Evolutionary conservation across 23 tunicate species (phyloP).

Genomic region (Halocynthia roretzi): DNA sequence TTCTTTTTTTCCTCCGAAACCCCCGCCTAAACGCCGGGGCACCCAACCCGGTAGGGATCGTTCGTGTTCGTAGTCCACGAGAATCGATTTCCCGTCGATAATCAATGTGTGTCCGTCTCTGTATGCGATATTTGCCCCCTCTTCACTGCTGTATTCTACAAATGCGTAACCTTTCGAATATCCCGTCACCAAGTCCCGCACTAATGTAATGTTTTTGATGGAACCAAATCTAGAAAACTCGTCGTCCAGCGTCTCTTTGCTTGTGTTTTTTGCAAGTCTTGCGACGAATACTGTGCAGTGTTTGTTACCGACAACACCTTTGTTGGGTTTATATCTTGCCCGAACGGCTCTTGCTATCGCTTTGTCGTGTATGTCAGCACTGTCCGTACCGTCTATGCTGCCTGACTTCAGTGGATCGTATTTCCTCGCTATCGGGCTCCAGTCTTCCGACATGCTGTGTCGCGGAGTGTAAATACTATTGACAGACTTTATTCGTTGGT

Average conservation of each 20-base stretch:
- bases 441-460: conserved; percentile 5
- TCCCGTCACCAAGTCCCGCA: conserved; percentile 75
- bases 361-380: conserved; percentile 52
- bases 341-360: conserved; percentile 55
- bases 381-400: conserved; percentile 72
- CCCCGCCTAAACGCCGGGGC: conserved; percentile 82
- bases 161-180: conserved; percentile 72
- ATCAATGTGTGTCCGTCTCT: conserved; percentile 31
- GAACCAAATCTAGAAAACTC: conserved; percentile 55
- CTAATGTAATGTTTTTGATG: conserved; percentile 42
- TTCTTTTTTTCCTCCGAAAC: conserved; percentile 93
- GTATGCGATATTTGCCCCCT: conserved; percentile 27
- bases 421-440: conserved; percentile 42
- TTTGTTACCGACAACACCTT: conserved; percentile 37
- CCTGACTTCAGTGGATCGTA: conserved; percentile 83
- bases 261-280: conserved; percentile 43
- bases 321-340: conserved; percentile 46
- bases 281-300: conserved; percentile 65
- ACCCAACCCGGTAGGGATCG: conserved; percentile 76
- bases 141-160: conserved; percentile 37
- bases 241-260: conserved; percentile 29
- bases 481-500: no score
- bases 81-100: conserved; percentile 49
- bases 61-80: conserved; percentile 71
- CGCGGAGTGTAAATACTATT: not conserved